Evolutionary conservation across 2,797 vertebrate genomes (phyloP).

Genomic region (Myotis myotis): DNA sequence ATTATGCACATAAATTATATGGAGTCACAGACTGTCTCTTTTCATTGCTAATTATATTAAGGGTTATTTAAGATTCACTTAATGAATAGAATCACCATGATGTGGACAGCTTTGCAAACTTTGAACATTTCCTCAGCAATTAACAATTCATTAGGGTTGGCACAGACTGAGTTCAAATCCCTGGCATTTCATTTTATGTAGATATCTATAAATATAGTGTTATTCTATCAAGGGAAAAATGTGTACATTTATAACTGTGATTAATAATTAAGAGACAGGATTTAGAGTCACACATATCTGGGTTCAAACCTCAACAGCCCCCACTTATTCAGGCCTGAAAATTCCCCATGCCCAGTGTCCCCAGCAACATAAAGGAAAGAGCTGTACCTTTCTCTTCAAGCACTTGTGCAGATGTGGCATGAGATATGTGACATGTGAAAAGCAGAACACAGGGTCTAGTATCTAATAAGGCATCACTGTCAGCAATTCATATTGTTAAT

Average conservation of each 20-base stretch:
- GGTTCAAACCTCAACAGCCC: not conserved
- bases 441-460: not conserved
- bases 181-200: not conserved
- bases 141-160: conserved; percentile 19
- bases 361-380: not conserved
- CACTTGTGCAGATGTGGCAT: accelerated
- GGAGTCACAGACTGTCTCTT: conserved; percentile 16
- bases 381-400: not conserved
- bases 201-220: not conserved
- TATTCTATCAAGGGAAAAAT: not conserved
- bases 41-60: conserved; percentile 48
- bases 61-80: conserved; percentile 10
- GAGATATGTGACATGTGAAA: accelerated
- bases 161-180: not conserved
- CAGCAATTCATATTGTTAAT: not conserved
- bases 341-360: accelerated
- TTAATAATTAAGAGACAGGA: not conserved
- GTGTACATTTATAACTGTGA: not conserved
- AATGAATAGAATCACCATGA: not conserved
- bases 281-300: not conserved
- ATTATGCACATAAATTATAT: conserved; percentile 67
- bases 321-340: not conserved
- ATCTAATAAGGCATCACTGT: no score
- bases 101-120: not conserved
- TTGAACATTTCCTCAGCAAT: conserved; percentile 40